Evolutionary conservation across 1,140 invertebrate species (phyloP), one percentile per base, ranked within the genome.

Genomic region (Eufriesea mexicana): DNA sequence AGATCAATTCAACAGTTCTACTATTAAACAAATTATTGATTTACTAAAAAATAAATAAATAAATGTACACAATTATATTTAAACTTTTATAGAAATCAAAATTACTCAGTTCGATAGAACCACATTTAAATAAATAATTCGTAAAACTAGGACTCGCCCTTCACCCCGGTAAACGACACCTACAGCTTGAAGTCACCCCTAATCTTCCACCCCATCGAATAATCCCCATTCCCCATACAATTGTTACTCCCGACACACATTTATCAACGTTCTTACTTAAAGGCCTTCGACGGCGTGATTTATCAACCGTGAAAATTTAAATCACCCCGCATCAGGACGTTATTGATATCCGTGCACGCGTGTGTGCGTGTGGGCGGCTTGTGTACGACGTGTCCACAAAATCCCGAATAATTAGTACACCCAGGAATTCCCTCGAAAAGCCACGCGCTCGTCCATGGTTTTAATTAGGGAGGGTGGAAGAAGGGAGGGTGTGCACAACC

Each of bases 331-430:
- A 2, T 8, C 45, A 28, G 28, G 20, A 23, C 14, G 71, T 54
- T 77, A 66, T 66, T 54, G 74, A 77, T 66, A 77, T 49, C 23
- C 54, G 7, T 18, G n/a, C 25, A 18, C 67, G 67, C 18, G 8
- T 14, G 67, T 5, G 47, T 35, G 35, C 35, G 47, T 49, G 47
- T 12, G 47, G 8, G 59, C n/a, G 5, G 35, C 35, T 35, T 45
- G 45, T 18, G 35, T 73, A 42, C 7, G 57, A 6, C 20, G 61
- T 54, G 61, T 66, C 74, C 61, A 54, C 47, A 25, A 42, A 77
- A 79, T 79, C 45, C 66, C 49, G 77, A 70, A 79, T 79, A 79
- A 79, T 79, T 79, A 70, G 77, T 59, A 71, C 77, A 35, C 25
- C 51, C 25, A 25, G 77, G 47, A 79, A 79, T 61, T 59, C 66